Conservation (phyloP, 1,140 invertebrate genomes). For the Leptinotarsa lineolata region DNA sequence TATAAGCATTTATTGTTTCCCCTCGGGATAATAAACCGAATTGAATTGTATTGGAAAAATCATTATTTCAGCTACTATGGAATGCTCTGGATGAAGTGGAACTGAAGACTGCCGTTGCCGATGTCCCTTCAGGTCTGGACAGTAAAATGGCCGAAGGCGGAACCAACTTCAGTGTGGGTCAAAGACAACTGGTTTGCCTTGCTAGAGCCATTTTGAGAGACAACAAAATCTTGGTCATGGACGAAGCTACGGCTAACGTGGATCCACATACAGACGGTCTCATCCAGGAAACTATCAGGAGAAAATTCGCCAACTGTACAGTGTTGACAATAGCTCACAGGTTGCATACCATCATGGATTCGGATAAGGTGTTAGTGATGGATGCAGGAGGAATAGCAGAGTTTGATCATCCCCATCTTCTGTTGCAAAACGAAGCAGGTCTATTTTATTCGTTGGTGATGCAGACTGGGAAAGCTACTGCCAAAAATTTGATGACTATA, state of each 20-base stretch:
- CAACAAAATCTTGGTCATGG: slow-evolving; percentile 68
- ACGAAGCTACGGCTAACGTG: slow-evolving; percentile 71
- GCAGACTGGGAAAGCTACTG: slow-evolving; percentile 66
- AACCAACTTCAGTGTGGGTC: slow-evolving; percentile 61
- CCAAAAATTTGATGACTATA: slow-evolving; percentile 62
- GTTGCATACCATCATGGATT: slow-evolving; percentile 72
- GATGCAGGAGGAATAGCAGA: slow-evolving; percentile 62
- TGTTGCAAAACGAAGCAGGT: slow-evolving; percentile 59
- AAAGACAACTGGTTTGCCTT: slow-evolving; percentile 63
- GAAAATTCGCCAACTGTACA: slow-evolving; percentile 66
- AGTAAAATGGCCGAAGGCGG: slow-evolving; percentile 67
- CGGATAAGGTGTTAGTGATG: slow-evolving; percentile 64
- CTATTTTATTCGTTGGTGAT: slow-evolving; percentile 67
- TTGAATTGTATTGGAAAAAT: too few relatives aligned
- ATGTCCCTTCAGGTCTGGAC: slow-evolving; percentile 51
- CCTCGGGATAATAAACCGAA: too few relatives aligned
- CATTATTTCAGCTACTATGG: slow-evolving; percentile 73
- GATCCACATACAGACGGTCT: slow-evolving; percentile 66
- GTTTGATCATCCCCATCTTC: slow-evolving; percentile 63
- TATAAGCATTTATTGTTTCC: too few relatives aligned
- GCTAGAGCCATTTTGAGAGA: slow-evolving; percentile 68
- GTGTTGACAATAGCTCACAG: slow-evolving; percentile 75
- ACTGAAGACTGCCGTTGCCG: slow-evolving; percentile 62
- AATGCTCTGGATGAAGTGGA: slow-evolving; percentile 78
- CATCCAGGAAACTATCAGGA: slow-evolving; percentile 65